phyloP scores from a whole-genome alignment of 1,140 invertebrate genomes.

The Zaprionus ghesquierei region DNA sequence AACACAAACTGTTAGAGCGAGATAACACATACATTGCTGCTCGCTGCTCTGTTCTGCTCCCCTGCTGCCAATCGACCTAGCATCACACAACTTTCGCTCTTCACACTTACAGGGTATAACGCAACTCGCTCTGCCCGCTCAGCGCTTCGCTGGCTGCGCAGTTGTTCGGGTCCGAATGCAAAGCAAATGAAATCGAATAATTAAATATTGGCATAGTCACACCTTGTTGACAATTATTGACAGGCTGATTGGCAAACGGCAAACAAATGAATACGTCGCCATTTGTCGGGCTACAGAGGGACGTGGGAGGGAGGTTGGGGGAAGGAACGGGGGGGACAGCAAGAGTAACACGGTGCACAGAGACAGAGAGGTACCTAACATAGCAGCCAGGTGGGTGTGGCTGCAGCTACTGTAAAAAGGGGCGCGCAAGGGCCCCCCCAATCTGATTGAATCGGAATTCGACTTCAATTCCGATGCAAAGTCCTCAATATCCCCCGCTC shows the following conservation, averaged over 20 bases:
- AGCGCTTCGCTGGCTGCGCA: constrained; percentile 20
- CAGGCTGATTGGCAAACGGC: constrained; percentile 80
- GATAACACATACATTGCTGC: no score
- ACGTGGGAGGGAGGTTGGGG: background rate
- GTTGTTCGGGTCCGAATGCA: constrained; percentile 32
- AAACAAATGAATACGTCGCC: constrained; percentile 76
- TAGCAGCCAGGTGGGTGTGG: background rate
- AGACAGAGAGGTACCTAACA: background rate
- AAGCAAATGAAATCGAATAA: constrained; percentile 77
- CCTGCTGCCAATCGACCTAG: background rate
- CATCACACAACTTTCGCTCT: background rate
- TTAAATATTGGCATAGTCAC: constrained; percentile 81
- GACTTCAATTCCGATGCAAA: constrained; percentile 1
- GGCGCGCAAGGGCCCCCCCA: constrained; percentile 11
- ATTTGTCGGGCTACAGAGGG: constrained; percentile 19
- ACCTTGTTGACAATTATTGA: constrained; percentile 81
- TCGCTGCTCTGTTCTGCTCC: background rate
- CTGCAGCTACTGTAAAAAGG: constrained; percentile 5
- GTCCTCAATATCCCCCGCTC: background rate
- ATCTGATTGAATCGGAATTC: constrained; percentile 3
- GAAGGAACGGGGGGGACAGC: background rate
- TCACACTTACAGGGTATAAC: background rate
- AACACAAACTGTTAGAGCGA: no score
- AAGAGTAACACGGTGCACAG: background rate
- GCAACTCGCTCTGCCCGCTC: background rate